These are phyloP conservation scores for Drosophila macrothrix DNA, from an alignment of 2,888 invertebrate genomes.

Conservation along the genomic window DNA sequence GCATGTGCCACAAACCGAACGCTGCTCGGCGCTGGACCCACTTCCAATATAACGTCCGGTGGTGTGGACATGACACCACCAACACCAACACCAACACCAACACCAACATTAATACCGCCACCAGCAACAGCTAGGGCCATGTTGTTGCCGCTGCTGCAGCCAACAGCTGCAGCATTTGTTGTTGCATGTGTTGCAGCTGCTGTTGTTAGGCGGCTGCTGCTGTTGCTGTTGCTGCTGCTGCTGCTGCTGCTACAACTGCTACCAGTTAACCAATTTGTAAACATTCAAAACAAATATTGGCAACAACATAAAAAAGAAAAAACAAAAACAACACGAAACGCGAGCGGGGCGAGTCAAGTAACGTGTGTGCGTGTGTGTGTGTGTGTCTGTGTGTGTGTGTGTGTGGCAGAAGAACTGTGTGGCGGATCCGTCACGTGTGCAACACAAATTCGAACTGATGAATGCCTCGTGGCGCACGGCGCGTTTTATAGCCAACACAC, in stretches of 20 bases:
- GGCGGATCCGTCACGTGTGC: constrained; percentile 67
- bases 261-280: constrained; percentile 85
- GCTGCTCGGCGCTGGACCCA: constrained; percentile 87
- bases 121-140: constrained; percentile 1
- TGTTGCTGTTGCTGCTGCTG: constrained; percentile 25
- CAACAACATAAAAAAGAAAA: constrained; percentile 11
- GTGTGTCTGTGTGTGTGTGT: not conserved
- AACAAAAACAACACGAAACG: constrained; percentile 1
- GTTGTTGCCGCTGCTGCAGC: constrained; percentile 27
- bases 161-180: constrained; percentile 17
- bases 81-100: constrained; percentile 7
- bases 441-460: constrained; percentile 84
- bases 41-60: constrained; percentile 88
- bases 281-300: constrained; percentile 76
- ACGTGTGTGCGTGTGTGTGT: not conserved
- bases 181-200: constrained; percentile 16
- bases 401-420: not conserved
- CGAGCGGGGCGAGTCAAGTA: not conserved
- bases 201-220: constrained; percentile 26
- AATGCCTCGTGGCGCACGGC: constrained; percentile 75
- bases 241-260: constrained; percentile 44
- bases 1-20: constrained; percentile 90
- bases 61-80: constrained; percentile 81
- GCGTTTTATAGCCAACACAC: constrained; percentile 82
- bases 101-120: not conserved